Evolutionary conservation across 2,113 vertebrate species (phyloP).

Genomic region (Accipiter virgatus): DNA sequence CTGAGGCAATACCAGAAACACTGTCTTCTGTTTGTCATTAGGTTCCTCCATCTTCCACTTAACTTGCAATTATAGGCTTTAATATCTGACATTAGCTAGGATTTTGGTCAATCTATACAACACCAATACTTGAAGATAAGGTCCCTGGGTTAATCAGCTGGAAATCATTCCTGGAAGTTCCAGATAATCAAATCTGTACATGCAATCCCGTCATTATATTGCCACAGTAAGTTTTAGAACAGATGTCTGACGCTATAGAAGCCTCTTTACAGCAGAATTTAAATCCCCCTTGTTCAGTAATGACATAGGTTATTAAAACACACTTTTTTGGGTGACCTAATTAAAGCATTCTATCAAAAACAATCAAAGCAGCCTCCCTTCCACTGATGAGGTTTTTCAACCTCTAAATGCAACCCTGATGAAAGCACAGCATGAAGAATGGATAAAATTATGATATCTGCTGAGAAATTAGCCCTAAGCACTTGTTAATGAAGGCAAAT

Average conservation of each 20-base stretch:
- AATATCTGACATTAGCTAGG: slow-evolving; percentile 65
- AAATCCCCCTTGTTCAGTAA: slow-evolving; percentile 53
- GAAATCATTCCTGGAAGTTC: slow-evolving; percentile 74
- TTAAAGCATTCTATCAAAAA: slow-evolving; percentile 68
- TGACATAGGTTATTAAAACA: slow-evolving; percentile 69
- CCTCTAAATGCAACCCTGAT: slow-evolving; percentile 6
- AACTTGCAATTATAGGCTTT: slow-evolving; percentile 67
- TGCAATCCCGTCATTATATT: slow-evolving; percentile 58
- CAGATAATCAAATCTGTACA: slow-evolving; percentile 74
- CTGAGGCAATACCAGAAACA: slow-evolving; percentile 60
- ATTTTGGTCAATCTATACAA: slow-evolving; percentile 71
- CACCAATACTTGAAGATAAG: slow-evolving; percentile 66
- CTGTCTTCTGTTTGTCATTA: slow-evolving; percentile 54
- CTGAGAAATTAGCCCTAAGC: slow-evolving; percentile 69
- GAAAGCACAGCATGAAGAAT: slow-evolving; percentile 62
- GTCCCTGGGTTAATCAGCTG: slow-evolving; percentile 71
- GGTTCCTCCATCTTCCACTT: slow-evolving; percentile 66
- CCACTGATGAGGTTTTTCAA: slow-evolving; percentile 31
- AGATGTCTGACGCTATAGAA: slow-evolving; percentile 64
- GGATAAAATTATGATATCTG: slow-evolving; percentile 60
- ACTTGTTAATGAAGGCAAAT: slow-evolving; percentile 71
- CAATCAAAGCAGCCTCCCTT: slow-evolving; percentile 35
- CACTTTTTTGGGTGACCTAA: slow-evolving; percentile 59
- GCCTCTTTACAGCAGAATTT: slow-evolving; percentile 60
- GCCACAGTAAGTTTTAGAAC: slow-evolving; percentile 66